Evolutionary conservation across 2,888 invertebrate genomes (phyloP), one percentile per base, ranked within the genome.

Genomic region (Trachelus stipa): DNA sequence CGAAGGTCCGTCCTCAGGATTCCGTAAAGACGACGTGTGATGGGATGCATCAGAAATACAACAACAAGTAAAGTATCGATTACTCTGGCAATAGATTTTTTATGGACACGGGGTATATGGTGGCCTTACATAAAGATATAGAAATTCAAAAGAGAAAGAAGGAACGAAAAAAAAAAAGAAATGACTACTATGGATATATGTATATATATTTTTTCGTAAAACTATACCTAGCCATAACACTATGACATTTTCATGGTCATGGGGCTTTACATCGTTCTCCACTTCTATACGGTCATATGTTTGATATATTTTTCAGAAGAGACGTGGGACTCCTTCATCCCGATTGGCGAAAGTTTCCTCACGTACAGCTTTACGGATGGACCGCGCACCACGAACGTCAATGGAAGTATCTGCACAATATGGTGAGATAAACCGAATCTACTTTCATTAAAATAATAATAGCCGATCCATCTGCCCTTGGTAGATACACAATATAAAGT

Each of bases 271-370:
- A 56, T 56, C 15, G 56, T 56, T 56, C 56, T 56, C 56, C 56
- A 56, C 56, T 56, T 56, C 9, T 56, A 56, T 56, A 56, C 23
- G 56, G 23, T 56, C 23, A 56, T 56, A 23, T 23, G 23, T 56
- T 56, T 56, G 56, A 56, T 56, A 40, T 40, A 56, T 73, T 11
- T 34, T 37, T 31, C 73, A 77, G 77, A 34, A 35, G 74, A 68
- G 30, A 31, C 37, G 68, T 73, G 15, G 69, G 33, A 9, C 73
- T 79, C 3, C 74, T 79, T 34, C 79, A 79, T 68, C 76, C 78
- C 40, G 37, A 68, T 6, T 79, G 79, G 78, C 73, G 78, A 15
- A 79, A 34, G 69, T 77, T 79, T 73, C 78, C 79, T 15, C 79
- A 79, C 69, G 75, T 34, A 30, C 77, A 73, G 30, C 71, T 68